These are phyloP conservation scores for Escarpia spicata DNA, from an alignment of 2,888 invertebrate species.

Conservation along the genomic window DNA sequence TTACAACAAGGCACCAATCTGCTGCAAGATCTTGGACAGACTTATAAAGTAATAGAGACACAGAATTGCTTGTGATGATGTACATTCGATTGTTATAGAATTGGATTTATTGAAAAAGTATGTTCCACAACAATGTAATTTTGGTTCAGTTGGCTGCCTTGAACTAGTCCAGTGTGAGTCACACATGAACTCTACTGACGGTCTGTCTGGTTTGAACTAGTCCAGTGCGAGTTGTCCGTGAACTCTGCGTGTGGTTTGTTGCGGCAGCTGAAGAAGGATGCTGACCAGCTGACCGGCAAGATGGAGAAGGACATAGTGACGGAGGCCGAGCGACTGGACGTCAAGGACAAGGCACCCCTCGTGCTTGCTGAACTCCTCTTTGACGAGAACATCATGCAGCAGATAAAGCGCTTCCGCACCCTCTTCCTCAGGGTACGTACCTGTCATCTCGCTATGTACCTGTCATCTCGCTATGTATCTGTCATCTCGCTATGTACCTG, in stretches of 20 bases:
- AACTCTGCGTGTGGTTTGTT: neutral
- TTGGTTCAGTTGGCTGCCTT: neutral
- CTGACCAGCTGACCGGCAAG: constrained; percentile 35
- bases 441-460: neutral
- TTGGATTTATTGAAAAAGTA: constrained; percentile 14
- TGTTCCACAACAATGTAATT: neutral
- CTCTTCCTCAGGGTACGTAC: constrained; percentile 57
- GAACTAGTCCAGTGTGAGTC: neutral
- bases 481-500: neutral
- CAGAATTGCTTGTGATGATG: neutral
- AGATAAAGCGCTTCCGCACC: constrained; percentile 66
- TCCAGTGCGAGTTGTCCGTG: neutral
- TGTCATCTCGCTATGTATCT: constrained; percentile 52
- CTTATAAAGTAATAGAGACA: neutral
- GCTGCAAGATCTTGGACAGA: neutral
- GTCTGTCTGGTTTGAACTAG: no score
- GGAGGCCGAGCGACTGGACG: constrained; percentile 91
- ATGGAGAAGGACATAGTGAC: constrained; percentile 73
- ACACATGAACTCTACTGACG: no score
- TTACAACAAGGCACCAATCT: neutral
- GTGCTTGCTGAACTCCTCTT: constrained; percentile 90
- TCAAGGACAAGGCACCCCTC: constrained; percentile 91
- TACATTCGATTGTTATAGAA: neutral
- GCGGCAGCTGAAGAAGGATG: constrained; percentile 18
- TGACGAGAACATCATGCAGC: constrained; percentile 70